Conservation (phyloP, 1,140 invertebrate species). For the Calephelis nemesis region DNA sequence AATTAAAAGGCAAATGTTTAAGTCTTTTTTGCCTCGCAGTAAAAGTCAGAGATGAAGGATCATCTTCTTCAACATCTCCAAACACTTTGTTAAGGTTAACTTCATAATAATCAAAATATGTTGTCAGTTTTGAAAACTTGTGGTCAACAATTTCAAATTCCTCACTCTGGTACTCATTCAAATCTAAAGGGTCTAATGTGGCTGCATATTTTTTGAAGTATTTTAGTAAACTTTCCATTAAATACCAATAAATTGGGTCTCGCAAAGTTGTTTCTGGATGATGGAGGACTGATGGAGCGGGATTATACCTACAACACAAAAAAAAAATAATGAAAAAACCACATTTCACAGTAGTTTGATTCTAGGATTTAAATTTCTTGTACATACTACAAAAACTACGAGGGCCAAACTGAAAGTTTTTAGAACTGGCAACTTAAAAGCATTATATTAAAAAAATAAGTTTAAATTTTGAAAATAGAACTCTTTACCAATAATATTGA, state of each 20-base stretch:
- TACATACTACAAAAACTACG: too few species aligned
- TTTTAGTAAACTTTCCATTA: conserved; percentile 80
- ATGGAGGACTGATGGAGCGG: conserved; percentile 77
- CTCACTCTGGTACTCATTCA: conserved; percentile 75
- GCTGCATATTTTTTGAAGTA: conserved; percentile 80
- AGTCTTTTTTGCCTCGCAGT: conserved; percentile 74
- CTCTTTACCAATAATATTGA: too few species aligned
- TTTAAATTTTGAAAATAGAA: too few species aligned
- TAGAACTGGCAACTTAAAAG: too few species aligned
- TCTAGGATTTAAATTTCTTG: too few species aligned
- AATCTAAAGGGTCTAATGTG: conserved; percentile 80
- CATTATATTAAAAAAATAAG: too few species aligned
- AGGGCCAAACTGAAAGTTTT: too few species aligned
- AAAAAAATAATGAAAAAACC: background rate
- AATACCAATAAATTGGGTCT: conserved; percentile 82
- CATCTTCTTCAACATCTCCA: conserved; percentile 26
- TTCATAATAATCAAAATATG: conserved; percentile 58
- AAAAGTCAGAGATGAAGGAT: conserved; percentile 36
- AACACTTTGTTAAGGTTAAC: conserved; percentile 52
- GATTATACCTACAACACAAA: conserved; percentile 60
- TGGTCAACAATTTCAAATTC: conserved; percentile 77
- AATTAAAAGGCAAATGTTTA: conserved; percentile 79
- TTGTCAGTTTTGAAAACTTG: conserved; percentile 59
- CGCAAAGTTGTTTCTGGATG: conserved; percentile 80
- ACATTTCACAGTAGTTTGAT: too few species aligned